phyloP scores from a whole-genome alignment of 2,797 vertebrate species.

The Sebastolobus altivelis region DNA sequence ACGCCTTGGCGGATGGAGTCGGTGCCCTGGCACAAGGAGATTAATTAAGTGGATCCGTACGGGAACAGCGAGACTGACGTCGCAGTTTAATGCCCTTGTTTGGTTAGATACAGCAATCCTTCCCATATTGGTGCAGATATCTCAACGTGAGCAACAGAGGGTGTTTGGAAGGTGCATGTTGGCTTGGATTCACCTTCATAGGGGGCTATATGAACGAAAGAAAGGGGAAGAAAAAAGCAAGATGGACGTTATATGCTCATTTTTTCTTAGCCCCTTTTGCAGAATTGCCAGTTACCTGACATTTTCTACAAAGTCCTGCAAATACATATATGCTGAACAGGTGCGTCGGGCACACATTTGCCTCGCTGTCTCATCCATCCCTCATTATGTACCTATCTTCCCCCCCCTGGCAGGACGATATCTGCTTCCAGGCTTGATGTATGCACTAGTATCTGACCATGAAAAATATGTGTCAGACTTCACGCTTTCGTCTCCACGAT shows the following conservation, averaged over 20 bases:
- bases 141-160: conserved; percentile 7
- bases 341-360: conserved; percentile 45
- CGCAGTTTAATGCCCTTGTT: conserved; percentile 61
- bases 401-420: conserved; percentile 27
- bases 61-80: conserved; percentile 74
- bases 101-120: conserved; percentile 49
- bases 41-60: conserved; percentile 81
- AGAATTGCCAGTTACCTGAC: conserved; percentile 36
- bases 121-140: conserved; percentile 27
- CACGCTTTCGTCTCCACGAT: conserved; percentile 48
- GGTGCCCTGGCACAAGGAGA: conserved; percentile 77
- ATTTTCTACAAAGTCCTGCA: conserved; percentile 25
- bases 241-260: neutral
- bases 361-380: conserved; percentile 38
- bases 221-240: neutral
- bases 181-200: conserved; percentile 32
- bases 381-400: conserved; percentile 32
- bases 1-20: conserved; percentile 72
- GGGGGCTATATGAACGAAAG: neutral
- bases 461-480: conserved; percentile 69
- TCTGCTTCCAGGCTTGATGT: conserved; percentile 67
- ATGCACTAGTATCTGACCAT: conserved; percentile 58
- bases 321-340: conserved; percentile 29
- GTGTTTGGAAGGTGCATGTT: conserved; percentile 14
- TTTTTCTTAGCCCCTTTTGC: neutral